Base-by-base conservation (phyloP, 2,888 invertebrate species). In the Unio pictorum region DNA sequence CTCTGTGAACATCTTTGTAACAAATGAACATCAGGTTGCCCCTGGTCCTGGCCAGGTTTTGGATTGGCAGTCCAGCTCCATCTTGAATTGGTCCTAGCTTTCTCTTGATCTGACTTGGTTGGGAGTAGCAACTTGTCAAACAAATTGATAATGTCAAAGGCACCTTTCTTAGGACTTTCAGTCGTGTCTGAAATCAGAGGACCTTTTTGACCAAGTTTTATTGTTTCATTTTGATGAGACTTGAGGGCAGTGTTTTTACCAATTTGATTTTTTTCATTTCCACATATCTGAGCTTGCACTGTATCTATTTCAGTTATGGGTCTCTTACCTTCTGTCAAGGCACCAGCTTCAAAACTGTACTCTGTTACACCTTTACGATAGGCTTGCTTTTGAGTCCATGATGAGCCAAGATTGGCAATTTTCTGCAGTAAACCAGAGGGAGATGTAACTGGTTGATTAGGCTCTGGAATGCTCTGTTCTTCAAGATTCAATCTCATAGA, bases 101-200 rank as follows among this genome's bases (percentile, higher is more conserved):
- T 45, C 45, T 45, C 45, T 15, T 45, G 45, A 15, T 45, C 45
- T 45, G 45, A 11, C 15, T 15, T 45, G 45, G 65, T 61, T 23
- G 86, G 84, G 17, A 87, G 76, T 34, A 87, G 74, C 8, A 87
- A 78, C 66, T 84, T 84, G 73, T 87, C 86, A 76, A 87, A 86
- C 66, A 87, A 76, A 55, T 82, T 84, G 34, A 86, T 80, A 64
- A 85, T 78, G 67, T 81, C 84, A 76, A 85, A 84, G 8, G 81
- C 79, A 15, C n/a, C 59, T 28, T 55, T 66, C 28, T 66, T 61
- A 54, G 34, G 20, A 28, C 45, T 54, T 23, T 60, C 70, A 8
- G 55, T 55, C 15, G n/a, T 23, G 30, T 67, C 64, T 23, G 30
- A 26, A 30, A 34, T 67, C 55, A 64, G 26, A 18, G 15, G 7